Percentiles rank a stretch among this genome's conserved stretches.
phyloP scores from a whole-genome alignment of 2,113 vertebrate species.

The Tichodroma muraria region DNA sequence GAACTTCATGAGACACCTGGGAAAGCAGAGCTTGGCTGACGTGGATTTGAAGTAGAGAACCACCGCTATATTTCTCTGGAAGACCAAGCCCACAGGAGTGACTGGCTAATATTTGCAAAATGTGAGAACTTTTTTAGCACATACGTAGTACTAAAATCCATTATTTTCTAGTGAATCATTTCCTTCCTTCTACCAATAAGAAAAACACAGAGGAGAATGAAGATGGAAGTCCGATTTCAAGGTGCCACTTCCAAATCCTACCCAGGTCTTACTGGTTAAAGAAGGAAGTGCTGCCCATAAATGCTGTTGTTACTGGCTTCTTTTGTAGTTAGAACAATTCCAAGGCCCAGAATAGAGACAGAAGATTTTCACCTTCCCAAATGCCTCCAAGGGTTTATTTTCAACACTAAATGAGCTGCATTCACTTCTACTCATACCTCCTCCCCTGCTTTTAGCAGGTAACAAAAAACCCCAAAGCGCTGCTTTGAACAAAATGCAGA shows the following conservation, averaged over 20 bases:
- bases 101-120: not conserved
- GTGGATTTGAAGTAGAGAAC: not conserved
- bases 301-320: not conserved
- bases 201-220: not conserved
- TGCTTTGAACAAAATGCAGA: not conserved
- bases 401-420: not conserved
- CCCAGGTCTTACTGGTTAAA: not conserved
- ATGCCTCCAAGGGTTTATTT: not conserved
- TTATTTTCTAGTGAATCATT: not conserved
- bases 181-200: not conserved
- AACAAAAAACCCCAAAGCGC: not conserved
- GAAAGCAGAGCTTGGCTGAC: not conserved
- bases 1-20: not conserved
- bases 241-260: not conserved
- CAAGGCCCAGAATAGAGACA: not conserved
- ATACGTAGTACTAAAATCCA: not conserved
- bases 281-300: not conserved
- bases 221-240: not conserved
- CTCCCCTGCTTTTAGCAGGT: not conserved
- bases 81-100: not conserved
- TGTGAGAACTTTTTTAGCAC: not conserved
- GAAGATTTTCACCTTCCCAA: not conserved
- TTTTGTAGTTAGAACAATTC: not conserved
- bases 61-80: not conserved
- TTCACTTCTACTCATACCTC: not conserved